Percentiles rank a stretch among this genome's conserved stretches.
phyloP scores from a whole-genome alignment of 2,888 invertebrate species.

The Gastracanthus pulcherrimus region DNA sequence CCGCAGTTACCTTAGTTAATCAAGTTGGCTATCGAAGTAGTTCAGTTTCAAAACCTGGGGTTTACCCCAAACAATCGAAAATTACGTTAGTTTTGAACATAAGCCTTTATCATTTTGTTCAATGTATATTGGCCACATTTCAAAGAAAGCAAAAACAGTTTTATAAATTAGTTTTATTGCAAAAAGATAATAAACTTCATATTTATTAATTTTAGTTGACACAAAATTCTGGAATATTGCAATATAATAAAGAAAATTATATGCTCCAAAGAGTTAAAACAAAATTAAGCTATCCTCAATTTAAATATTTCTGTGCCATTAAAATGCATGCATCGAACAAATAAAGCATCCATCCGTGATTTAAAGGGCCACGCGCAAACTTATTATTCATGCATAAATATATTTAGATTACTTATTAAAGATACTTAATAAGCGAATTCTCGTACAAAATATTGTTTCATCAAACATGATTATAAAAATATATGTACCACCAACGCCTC shows the following conservation, averaged over 20 bases:
- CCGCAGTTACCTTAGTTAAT: constrained; percentile 8
- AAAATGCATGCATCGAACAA: background rate
- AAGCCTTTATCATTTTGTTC: background rate
- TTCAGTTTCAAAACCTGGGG: background rate
- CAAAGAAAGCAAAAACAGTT: background rate
- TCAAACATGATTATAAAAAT: background rate
- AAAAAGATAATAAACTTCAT: too few species aligned
- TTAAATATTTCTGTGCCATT: background rate
- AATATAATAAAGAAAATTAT: background rate
- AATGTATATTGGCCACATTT: background rate
- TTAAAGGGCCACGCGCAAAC: background rate
- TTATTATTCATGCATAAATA: background rate
- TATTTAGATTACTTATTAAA: background rate
- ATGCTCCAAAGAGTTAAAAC: background rate
- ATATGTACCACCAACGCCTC: background rate
- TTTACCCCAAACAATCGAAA: background rate
- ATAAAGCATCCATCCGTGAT: background rate
- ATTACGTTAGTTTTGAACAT: constrained; percentile 4
- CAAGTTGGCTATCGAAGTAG: background rate
- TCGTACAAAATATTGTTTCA: too few species aligned
- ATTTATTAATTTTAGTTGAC: too few species aligned
- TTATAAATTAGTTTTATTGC: too few species aligned
- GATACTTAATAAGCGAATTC: background rate
- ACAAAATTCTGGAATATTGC: too few species aligned
- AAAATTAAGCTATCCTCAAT: background rate